Percentiles rank a stretch among this genome's conserved stretches.
Conservation (phyloP, 2,888 invertebrate species). For the Chirona hameri region DNA sequence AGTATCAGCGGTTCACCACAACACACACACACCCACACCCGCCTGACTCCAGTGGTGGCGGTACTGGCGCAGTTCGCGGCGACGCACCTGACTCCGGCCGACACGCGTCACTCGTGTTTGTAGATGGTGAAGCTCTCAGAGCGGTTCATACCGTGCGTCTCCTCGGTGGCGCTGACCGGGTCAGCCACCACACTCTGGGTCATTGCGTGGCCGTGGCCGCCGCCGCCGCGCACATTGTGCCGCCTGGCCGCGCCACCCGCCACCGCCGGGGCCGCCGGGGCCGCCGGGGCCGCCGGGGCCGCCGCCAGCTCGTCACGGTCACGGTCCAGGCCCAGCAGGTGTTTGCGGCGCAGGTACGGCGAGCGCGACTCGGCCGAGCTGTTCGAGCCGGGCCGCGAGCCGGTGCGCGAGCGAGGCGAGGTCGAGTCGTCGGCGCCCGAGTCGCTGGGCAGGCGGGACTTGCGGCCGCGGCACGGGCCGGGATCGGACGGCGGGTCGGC, state of each 20-base stretch:
- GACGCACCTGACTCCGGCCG: neutral
- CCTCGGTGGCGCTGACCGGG: neutral
- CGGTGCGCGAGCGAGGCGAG: neutral
- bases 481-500: neutral
- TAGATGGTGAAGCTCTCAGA: slow-evolving; percentile 28
- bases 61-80: neutral
- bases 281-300: too few species aligned
- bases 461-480: neutral
- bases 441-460: neutral
- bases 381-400: neutral
- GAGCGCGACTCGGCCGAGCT: slow-evolving; percentile 22
- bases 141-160: neutral
- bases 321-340: slow-evolving; percentile 4
- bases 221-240: slow-evolving; percentile 5
- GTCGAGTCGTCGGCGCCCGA: neutral
- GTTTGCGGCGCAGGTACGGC: slow-evolving; percentile 22
- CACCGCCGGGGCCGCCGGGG: too few species aligned
- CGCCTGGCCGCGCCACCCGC: too few species aligned
- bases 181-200: slow-evolving; percentile 1
- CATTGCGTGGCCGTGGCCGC: neutral
- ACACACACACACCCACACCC: too few species aligned
- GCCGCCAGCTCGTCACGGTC: neutral
- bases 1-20: too few species aligned
- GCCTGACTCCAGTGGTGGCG: neutral
- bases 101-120: slow-evolving; percentile 1